A percentile compares a stretch with the other conserved stretches of the same genome.
These are phyloP conservation scores for Himalopsyche phryganea DNA, from an alignment of 1,140 invertebrate genomes.

Conservation along the genomic window DNA sequence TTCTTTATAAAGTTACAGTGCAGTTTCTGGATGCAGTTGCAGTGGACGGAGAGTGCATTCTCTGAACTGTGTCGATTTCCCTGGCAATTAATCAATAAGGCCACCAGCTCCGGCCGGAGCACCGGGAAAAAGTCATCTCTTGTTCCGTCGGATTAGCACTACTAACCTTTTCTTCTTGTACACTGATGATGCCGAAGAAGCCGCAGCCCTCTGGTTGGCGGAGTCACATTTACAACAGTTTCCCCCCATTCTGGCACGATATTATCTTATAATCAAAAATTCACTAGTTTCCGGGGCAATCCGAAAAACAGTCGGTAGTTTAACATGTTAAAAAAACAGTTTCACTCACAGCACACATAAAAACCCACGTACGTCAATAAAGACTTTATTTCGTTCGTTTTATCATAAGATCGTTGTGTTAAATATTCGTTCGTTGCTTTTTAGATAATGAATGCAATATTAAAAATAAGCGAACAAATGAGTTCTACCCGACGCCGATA, in stretches of 20 bases:
- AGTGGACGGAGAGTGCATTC: no score
- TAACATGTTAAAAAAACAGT: no score
- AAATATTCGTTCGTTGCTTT: neutral
- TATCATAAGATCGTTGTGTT: no score
- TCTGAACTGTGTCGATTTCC: neutral
- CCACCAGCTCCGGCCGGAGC: neutral
- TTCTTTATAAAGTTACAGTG: no score
- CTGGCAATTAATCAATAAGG: neutral
- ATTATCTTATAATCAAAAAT: neutral
- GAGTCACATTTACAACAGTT: conserved; percentile 32
- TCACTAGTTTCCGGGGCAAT: no score
- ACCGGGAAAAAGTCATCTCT: neutral
- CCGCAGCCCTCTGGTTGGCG: conserved; percentile 15
- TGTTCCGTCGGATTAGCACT: neutral
- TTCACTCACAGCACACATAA: no score
- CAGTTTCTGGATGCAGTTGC: no score
- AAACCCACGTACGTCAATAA: no score
- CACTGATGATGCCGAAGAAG: conserved; percentile 16
- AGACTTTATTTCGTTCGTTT: no score
- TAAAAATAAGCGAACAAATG: neutral
- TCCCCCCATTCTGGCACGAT: conserved; percentile 20
- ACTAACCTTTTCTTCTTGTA: conserved; percentile 13
- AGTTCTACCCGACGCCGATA: neutral
- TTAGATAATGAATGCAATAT: neutral
- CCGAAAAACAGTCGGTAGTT: no score